Conservation (phyloP, 2,797 vertebrate species). For the Phataginus tricuspis region DNA sequence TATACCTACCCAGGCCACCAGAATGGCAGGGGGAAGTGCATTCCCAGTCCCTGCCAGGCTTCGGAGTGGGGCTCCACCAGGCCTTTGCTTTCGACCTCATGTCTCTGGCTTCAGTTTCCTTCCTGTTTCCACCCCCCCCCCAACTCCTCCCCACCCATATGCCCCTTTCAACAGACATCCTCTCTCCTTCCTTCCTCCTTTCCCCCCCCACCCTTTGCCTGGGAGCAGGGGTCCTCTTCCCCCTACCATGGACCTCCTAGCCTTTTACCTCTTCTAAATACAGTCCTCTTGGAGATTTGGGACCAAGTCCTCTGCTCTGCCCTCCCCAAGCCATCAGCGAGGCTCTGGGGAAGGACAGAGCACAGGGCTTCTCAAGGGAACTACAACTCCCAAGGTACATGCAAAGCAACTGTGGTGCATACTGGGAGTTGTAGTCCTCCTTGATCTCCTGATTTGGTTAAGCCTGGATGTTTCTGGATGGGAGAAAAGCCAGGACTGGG, state of each 20-base stretch:
- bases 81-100: conserved; percentile 77
- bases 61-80: conserved; percentile 71
- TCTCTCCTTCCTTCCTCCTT: conserved; percentile 81
- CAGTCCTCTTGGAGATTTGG: background rate
- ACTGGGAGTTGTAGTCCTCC: conserved; percentile 79
- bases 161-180: conserved; percentile 82
- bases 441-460: background rate
- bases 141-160: conserved; percentile 75
- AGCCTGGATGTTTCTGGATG: conserved; percentile 19
- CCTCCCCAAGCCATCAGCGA: background rate
- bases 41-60: conserved; percentile 63
- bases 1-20: background rate
- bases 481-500: background rate
- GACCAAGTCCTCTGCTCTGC: background rate
- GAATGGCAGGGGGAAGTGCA: conserved; percentile 37
- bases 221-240: conserved; percentile 63
- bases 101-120: conserved; percentile 82
- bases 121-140: conserved; percentile 79
- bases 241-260: background rate
- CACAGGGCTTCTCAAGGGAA: conserved; percentile 51
- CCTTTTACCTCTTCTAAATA: conserved; percentile 24
- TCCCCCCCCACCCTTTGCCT: conserved; percentile 63
- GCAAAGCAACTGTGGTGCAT: conserved; percentile 54
- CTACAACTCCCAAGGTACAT: conserved; percentile 78
- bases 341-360: background rate